Conservation (phyloP, 2,888 invertebrate genomes). For the Globia sparganii region DNA sequence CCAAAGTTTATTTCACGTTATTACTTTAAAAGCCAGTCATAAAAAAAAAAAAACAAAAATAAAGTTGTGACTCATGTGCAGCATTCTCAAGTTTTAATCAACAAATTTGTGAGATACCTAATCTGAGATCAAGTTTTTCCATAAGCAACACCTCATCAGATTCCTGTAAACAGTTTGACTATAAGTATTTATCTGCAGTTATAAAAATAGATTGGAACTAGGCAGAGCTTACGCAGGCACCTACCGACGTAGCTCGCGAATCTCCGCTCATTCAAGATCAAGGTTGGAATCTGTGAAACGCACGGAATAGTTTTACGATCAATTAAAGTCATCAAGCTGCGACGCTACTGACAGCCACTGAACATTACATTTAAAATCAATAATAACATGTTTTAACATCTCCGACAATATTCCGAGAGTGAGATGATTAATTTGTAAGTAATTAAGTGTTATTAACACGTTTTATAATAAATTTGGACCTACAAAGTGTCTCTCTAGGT, state of each 20-base stretch:
- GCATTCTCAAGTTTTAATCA: constrained; percentile 1
- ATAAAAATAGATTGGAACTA: constrained; percentile 64
- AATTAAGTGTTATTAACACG: neutral
- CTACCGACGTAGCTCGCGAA: constrained; percentile 54
- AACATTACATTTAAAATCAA: constrained; percentile 22
- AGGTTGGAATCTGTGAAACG: constrained; percentile 63
- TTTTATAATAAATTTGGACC: neutral
- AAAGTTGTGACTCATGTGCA: neutral
- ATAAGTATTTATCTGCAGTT: constrained; percentile 57
- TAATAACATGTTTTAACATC: neutral
- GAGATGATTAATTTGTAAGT: neutral
- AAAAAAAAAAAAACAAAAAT: constrained; percentile 17
- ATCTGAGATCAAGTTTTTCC: constrained; percentile 16
- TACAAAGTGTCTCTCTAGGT: neutral
- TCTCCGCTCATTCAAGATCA: constrained; percentile 71
- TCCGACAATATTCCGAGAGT: neutral
- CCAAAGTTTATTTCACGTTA: constrained; percentile 10
- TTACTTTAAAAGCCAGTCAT: constrained; percentile 1
- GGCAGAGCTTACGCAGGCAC: constrained; percentile 63
- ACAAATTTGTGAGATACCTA: constrained; percentile 6
- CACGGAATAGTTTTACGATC: constrained; percentile 58
- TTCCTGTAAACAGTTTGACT: constrained; percentile 41
- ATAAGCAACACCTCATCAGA: constrained; percentile 24
- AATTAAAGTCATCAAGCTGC: constrained; percentile 47
- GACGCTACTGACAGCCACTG: constrained; percentile 39